phyloP scores from a whole-genome alignment of 1,140 invertebrate genomes.

The Drosophila burlai region DNA sequence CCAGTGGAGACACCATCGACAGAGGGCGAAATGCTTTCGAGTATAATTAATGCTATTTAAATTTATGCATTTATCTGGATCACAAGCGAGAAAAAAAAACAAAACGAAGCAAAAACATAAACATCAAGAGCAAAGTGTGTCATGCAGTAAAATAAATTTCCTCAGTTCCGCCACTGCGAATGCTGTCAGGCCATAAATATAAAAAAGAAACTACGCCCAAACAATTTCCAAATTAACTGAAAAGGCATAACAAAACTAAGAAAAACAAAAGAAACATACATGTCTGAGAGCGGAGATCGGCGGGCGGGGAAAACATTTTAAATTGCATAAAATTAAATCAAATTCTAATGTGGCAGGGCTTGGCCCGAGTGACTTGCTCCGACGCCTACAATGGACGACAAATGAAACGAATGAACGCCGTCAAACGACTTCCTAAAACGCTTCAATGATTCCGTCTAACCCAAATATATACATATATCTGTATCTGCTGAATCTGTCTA shows the following conservation, averaged over 20 bases:
- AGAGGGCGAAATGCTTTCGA: conserved; percentile 36
- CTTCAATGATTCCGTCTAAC: conserved; percentile 80
- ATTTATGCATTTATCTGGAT: conserved; percentile 67
- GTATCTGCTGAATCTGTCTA: conserved; percentile 15
- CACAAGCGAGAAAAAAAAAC: conserved; percentile 13
- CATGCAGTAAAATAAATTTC: conserved; percentile 73
- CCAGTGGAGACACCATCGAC: conserved; percentile 17
- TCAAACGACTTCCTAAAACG: conserved; percentile 79
- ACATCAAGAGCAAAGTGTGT: conserved; percentile 66
- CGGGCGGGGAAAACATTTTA: conserved; percentile 54
- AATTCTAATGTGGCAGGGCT: conserved; percentile 77
- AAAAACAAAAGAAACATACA: conserved; percentile 55
- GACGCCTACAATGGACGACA: conserved; percentile 69
- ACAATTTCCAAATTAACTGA: conserved; percentile 72
- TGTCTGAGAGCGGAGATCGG: conserved; percentile 1
- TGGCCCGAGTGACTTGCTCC: conserved; percentile 49
- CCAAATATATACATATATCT: conserved; percentile 49
- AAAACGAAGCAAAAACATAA: conserved; percentile 35
- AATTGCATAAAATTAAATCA: conserved; percentile 83
- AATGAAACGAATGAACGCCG: conserved; percentile 53
- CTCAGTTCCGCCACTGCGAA: conserved; percentile 48
- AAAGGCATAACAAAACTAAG: conserved; percentile 40
- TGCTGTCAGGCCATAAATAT: conserved; percentile 78
- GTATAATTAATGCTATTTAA: conserved; percentile 64
- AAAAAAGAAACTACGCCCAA: conserved; percentile 59